Base-by-base conservation (phyloP, 2,888 invertebrate genomes). In the Arge pagana region DNA sequence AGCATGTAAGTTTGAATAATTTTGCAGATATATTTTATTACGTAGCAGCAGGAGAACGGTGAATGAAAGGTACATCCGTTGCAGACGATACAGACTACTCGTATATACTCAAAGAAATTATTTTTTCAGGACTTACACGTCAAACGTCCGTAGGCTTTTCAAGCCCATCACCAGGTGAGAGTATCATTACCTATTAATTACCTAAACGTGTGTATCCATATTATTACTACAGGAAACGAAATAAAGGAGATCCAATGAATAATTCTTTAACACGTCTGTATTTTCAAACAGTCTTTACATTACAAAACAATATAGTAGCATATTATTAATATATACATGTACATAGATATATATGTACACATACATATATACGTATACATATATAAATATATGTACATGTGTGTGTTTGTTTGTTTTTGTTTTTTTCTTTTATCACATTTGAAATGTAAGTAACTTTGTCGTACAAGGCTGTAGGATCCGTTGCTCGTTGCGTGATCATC, bases 401-500 rank as follows among this genome's bases (percentile, higher is more conserved):
- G 55, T 54, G 54, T 61, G 56, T 60, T 50, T 60, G 58, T 61
- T 37, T 28, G 24, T 55, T 58, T 53, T 57, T 53, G 58, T 62
- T 64, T 56, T 61, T 61, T 62, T 48, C 53, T 58, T 64, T 65
- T 71, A 72, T 71, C 70, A 71, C 70, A 71, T 64, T 70, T 62
- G 54, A 68, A 70, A 70, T 68, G 64, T 70, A 70, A 62, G 58
- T 66, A 63, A 64, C 54, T 57, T 18, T 33, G 45, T 33, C 16
- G 16, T 21, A 33, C 45, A 45, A 45, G 45, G 45, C 45, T 35
- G 31, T 23, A 45, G 19, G 23, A 23, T 45, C 33, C 33, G 33
- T 45, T 45, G 45, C 45, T 23, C 33, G 24, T 43, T 16, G n/a
- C 33, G 21, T 21, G 18, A 21, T 42, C 11, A n/a, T 39, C 16